Base-by-base conservation (phyloP, 2,888 invertebrate genomes). In the Cryptops parisi region DNA sequence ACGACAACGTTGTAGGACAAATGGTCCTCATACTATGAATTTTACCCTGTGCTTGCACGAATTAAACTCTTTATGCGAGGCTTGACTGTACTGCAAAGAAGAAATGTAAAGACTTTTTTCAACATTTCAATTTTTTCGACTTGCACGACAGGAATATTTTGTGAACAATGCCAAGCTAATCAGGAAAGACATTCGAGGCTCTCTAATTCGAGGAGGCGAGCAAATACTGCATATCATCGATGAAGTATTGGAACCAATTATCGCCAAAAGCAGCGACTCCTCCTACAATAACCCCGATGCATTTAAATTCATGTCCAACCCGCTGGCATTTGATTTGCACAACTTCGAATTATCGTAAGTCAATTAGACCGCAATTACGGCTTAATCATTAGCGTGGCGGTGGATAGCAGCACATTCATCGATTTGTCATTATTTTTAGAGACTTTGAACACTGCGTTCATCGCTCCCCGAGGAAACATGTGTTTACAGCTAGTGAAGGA, bases 131-230 rank as follows among this genome's bases (percentile, higher is more conserved):
- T n/a, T n/a, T n/a, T n/a, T n/a, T n/a, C n/a, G n/a, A n/a, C n/a
- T n/a, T n/a, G n/a, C n/a, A n/a, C n/a, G n/a, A n/a, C 27, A 60
- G 58, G 59, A 59, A 17, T 60, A 56, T 62, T 91, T 78, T 70
- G 80, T 90, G 57, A 90, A 90, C 71, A 88, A 90, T 68, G 90
- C 89, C 1, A 79, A 79, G 65, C 77, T 90, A 51, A 72, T 82
- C 61, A 75, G 78, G 55, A 76, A 78, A 46, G 60, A 62, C 45
- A 58, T 62, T 6, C 54, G 52, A 47, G 54, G 56, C 3, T 51
- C 52, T 9, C 54, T 58, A 2, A 33, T 24, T 39, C 43, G 26
- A 25, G 55, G 46, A 12, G 33, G 24, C 17, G 46, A 49, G 5
- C 57, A 57, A 85, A 80, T 88, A 17, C 75, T 90, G 60, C 88